Evolutionary conservation across 2,888 invertebrate species (phyloP).

Genomic region (Drosophila mulleri): DNA sequence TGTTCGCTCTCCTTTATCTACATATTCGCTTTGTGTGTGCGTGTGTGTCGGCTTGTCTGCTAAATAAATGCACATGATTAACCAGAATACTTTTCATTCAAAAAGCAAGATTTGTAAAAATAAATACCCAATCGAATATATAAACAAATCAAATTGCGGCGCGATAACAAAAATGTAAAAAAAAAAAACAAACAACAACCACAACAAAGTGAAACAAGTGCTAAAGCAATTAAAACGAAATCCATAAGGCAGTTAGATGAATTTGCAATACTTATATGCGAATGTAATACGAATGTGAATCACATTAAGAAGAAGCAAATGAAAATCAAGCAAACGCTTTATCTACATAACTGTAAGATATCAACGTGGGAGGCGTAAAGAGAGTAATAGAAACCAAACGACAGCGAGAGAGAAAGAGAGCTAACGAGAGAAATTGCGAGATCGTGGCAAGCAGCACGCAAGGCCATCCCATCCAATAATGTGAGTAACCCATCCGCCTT

Average conservation of each 20-base stretch:
- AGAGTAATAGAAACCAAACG: slow-evolving; percentile 16
- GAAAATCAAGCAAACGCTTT: slow-evolving; percentile 41
- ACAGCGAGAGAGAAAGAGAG: slow-evolving; percentile 22
- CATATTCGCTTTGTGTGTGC: not conserved
- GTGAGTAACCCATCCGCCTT: slow-evolving; percentile 59
- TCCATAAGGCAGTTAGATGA: slow-evolving; percentile 49
- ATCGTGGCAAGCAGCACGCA: slow-evolving; percentile 58
- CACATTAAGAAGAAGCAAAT: slow-evolving; percentile 36
- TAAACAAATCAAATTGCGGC: slow-evolving; percentile 45
- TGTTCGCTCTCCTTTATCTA: slow-evolving; percentile 15
- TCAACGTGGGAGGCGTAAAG: slow-evolving; percentile 59
- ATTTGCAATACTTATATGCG: slow-evolving; percentile 49
- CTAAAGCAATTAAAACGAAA: slow-evolving; percentile 54
- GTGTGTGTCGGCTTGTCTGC: slow-evolving; percentile 8
- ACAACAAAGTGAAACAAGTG: slow-evolving; percentile 63
- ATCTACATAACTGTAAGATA: slow-evolving; percentile 57
- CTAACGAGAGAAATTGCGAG: slow-evolving; percentile 28
- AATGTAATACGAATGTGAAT: slow-evolving; percentile 57
- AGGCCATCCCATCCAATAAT: slow-evolving; percentile 50
- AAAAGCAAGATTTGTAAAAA: slow-evolving; percentile 29
- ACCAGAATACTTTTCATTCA: slow-evolving; percentile 47
- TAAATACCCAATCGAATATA: slow-evolving; percentile 46
- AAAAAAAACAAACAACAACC: slow-evolving; percentile 36
- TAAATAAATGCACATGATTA: slow-evolving; percentile 30
- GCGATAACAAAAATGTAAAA: slow-evolving; percentile 42